Percentiles rank a stretch among this genome's conserved stretches.
Evolutionary conservation across 2,888 invertebrate species (phyloP).

Genomic region (Hesperia comma): DNA sequence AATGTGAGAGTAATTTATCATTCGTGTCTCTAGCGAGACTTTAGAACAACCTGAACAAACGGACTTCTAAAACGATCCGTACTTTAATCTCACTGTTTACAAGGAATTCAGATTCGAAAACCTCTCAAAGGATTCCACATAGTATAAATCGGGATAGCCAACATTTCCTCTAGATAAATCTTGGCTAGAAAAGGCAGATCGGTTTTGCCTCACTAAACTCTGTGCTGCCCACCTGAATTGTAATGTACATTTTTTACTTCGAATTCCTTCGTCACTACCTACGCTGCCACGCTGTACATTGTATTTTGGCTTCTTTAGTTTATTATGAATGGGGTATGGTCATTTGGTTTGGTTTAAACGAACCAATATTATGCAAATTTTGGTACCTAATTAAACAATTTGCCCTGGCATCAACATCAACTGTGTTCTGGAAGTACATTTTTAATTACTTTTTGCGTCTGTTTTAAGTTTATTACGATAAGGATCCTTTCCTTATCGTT

Average conservation of each 20-base stretch:
- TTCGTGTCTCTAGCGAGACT: constrained; percentile 19
- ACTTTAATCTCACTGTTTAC: constrained; percentile 70
- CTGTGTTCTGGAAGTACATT: too few species aligned
- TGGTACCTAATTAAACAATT: too few species aligned
- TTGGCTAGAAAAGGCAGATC: constrained; percentile 30
- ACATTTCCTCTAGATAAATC: constrained; percentile 27
- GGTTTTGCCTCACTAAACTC: constrained; percentile 17
- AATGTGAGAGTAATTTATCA: constrained; percentile 30
- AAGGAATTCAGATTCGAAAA: constrained; percentile 36
- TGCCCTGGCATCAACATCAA: too few species aligned
- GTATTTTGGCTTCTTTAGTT: too few species aligned
- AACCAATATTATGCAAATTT: too few species aligned
- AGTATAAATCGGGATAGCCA: constrained; percentile 24
- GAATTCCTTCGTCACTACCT: not conserved
- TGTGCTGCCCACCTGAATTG: constrained; percentile 22
- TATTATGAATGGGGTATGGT: too few species aligned
- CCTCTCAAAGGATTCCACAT: constrained; percentile 36
- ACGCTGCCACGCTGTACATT: too few species aligned
- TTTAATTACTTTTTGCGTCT: too few species aligned
- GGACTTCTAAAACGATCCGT: constrained; percentile 56
- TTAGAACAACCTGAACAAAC: constrained; percentile 48
- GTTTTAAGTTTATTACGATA: too few species aligned
- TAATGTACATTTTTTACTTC: constrained; percentile 12
- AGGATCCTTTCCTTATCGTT: too few species aligned
- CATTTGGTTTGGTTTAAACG: too few species aligned